A percentile compares a stretch with the other conserved stretches of the same genome.
Conservation (phyloP, 2,888 invertebrate species). For the Lordiphosa andalusiaca region DNA sequence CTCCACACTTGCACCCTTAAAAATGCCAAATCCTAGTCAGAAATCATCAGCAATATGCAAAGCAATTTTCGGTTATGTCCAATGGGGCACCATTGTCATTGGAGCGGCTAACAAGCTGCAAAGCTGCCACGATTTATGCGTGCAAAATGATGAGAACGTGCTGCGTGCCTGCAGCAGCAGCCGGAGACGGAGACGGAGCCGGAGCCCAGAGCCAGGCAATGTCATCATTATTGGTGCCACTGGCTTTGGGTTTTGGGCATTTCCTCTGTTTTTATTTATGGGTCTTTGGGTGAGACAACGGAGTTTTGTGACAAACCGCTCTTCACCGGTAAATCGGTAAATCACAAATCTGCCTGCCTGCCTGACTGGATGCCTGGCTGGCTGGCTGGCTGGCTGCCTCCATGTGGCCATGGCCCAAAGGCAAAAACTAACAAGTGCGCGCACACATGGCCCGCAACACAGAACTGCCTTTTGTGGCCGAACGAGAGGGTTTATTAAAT, state of each 20-base stretch:
- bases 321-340: slow-evolving; percentile 74
- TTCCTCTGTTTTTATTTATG: slow-evolving; percentile 66
- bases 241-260: slow-evolving; percentile 35
- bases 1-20: slow-evolving; percentile 12
- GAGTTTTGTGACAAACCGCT: slow-evolving; percentile 70
- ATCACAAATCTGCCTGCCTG: slow-evolving; percentile 53
- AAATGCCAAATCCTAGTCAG: slow-evolving; percentile 8
- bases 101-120: slow-evolving; percentile 56
- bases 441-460: slow-evolving; percentile 32
- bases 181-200: not conserved
- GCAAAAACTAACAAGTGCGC: slow-evolving; percentile 51
- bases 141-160: slow-evolving; percentile 68
- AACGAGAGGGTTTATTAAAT: slow-evolving; percentile 70
- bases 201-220: not conserved
- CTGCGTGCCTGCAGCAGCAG: slow-evolving; percentile 29
- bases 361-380: slow-evolving; percentile 1
- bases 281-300: slow-evolving; percentile 78
- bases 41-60: slow-evolving; percentile 47
- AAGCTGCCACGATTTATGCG: slow-evolving; percentile 59
- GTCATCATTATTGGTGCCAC: slow-evolving; percentile 73
- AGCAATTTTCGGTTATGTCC: slow-evolving; percentile 18
- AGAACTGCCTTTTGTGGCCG: slow-evolving; percentile 53
- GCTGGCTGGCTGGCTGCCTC: slow-evolving; percentile 14
- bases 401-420: slow-evolving; percentile 24
- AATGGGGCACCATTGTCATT: slow-evolving; percentile 39